Evolutionary conservation across 2,888 invertebrate species (phyloP).

Genomic region (Lycaena phlaeas): DNA sequence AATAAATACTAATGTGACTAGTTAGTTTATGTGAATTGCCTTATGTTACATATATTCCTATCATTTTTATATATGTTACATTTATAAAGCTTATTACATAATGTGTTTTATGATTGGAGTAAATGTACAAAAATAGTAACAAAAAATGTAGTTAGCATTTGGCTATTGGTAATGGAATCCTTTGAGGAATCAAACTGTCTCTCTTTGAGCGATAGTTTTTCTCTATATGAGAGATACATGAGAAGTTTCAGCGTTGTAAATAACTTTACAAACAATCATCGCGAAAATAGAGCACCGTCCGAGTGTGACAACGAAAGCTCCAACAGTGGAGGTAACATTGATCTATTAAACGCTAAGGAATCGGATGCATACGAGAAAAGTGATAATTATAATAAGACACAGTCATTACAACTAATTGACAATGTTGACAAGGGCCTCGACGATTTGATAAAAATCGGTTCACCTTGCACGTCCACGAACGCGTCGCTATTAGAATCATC

Average conservation of each 20-base stretch:
- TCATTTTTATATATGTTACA: too few relatives aligned
- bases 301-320: slow-evolving; percentile 34
- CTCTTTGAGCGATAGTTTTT: slow-evolving; percentile 62
- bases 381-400: slow-evolving; percentile 29
- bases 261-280: slow-evolving; percentile 34
- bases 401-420: slow-evolving; percentile 28
- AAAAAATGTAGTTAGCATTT: slow-evolving; percentile 16
- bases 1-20: neutral
- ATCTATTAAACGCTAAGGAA: slow-evolving; percentile 39
- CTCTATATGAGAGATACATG: slow-evolving; percentile 59
- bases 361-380: slow-evolving; percentile 39
- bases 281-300: slow-evolving; percentile 27
- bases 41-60: too few relatives aligned
- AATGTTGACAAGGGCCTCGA: slow-evolving; percentile 38
- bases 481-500: too few relatives aligned
- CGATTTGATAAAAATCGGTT: slow-evolving; percentile 40
- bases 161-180: slow-evolving; percentile 54
- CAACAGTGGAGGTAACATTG: slow-evolving; percentile 47
- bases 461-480: slow-evolving; percentile 37
- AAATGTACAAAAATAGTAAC: slow-evolving; percentile 17
- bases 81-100: too few relatives aligned
- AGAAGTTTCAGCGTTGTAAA: slow-evolving; percentile 59
- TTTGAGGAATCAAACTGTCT: slow-evolving; percentile 60
- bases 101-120: too few relatives aligned
- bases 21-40: too few relatives aligned